These are phyloP conservation scores for Pipa parva DNA, from an alignment of 2,113 vertebrate genomes.

Conservation along the genomic window DNA sequence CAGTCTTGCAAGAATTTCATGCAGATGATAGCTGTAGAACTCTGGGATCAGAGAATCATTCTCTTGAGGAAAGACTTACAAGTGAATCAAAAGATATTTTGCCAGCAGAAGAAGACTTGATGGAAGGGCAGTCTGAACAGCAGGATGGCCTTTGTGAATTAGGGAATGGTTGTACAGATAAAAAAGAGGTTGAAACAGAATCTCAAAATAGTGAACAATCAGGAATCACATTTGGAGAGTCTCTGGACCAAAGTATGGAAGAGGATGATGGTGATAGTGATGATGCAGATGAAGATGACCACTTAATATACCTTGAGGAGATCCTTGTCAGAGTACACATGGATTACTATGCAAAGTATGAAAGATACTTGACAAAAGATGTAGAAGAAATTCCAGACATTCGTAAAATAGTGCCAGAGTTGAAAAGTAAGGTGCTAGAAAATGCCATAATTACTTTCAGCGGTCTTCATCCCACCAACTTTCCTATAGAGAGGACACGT, in stretches of 20 bases:
- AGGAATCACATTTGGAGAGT: slow-evolving; percentile 84
- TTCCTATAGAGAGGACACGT: slow-evolving; percentile 86
- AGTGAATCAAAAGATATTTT: slow-evolving; percentile 54
- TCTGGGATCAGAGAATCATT: slow-evolving; percentile 36
- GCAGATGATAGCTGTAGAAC: background rate
- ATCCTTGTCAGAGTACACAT: slow-evolving; percentile 87
- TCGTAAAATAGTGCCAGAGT: slow-evolving; percentile 86
- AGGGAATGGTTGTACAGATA: slow-evolving; percentile 78
- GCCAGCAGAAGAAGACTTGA: slow-evolving; percentile 4
- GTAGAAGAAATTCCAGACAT: slow-evolving; percentile 78
- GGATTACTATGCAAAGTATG: slow-evolving; percentile 85
- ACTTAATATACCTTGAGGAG: slow-evolving; percentile 91
- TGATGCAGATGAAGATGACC: slow-evolving; percentile 83
- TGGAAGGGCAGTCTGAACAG: slow-evolving; percentile 45
- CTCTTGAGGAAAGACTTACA: slow-evolving; percentile 49
- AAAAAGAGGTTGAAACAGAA: slow-evolving; percentile 85
- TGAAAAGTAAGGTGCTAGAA: slow-evolving; percentile 80
- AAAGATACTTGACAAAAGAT: slow-evolving; percentile 72
- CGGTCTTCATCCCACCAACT: slow-evolving; percentile 90
- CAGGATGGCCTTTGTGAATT: slow-evolving; percentile 66
- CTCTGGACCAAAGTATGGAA: slow-evolving; percentile 88
- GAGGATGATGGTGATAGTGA: slow-evolving; percentile 79
- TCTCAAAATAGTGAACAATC: slow-evolving; percentile 95
- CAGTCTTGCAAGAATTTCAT: slow-evolving; percentile 15
- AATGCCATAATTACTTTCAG: slow-evolving; percentile 84